Base-by-base conservation (phyloP, 2,888 invertebrate genomes). In the Parelbella ahira region DNA sequence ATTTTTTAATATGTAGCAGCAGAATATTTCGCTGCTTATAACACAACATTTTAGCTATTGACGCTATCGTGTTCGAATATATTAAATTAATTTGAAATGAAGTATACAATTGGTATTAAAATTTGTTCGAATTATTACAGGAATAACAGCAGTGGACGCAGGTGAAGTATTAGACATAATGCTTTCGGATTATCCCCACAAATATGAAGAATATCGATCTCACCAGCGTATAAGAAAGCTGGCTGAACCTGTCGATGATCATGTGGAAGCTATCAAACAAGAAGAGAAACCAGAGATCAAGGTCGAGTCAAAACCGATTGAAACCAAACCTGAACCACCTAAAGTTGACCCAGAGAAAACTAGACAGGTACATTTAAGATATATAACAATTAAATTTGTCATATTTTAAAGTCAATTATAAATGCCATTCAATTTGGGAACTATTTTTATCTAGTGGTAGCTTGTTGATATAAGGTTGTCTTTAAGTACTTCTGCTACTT, bases 101-200 rank as follows among this genome's bases (percentile, higher is more conserved):
- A n/a, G n/a, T n/a, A n/a, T n/a, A n/a, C n/a, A n/a, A n/a, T n/a
- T n/a, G n/a, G 2, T 10, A 3, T 15, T 15, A 15, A 4, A 15
- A 15, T 4, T 15, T 15, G 2, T 15, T 15, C 2, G 4, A 5
- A n/a, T 9, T 19, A 7, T 30, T 37, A 6, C 55, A 91, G 92
- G 96, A 51, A 86, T 98, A 53, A 98, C 97, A 1, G 97, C 97
- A 0, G 92, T 98, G 2, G 93, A 93, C 61, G 96, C 95, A 48
- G 94, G 96, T 32, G 98, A 98, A 74, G 96, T 99, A 32, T 88
- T 97, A 54, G 98, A 99, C 68, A 93, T 99, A 42, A 97, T 99
- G 97, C 92, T 94, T 53, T 92, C 93, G 18, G 99, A 99, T 81
- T 99, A 97, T 78, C 96, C 96, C 27, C 94, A 94, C 47, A 97